A percentile compares a stretch with the other conserved stretches of the same genome.
These are phyloP conservation scores for Microplitis mediator DNA, from an alignment of 1,140 invertebrate species.

Conservation along the genomic window DNA sequence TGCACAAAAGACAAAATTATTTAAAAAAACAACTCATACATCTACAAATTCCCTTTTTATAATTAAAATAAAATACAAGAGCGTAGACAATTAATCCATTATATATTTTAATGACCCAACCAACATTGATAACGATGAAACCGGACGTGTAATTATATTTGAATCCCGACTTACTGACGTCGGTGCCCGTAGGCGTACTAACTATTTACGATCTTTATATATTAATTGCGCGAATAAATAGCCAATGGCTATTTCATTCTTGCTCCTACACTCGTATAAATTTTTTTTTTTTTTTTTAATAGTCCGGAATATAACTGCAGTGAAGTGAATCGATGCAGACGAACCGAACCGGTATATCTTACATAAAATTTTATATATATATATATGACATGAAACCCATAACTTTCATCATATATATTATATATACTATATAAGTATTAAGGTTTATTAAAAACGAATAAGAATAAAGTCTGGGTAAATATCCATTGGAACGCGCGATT, in stretches of 20 bases:
- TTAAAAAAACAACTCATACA: background rate
- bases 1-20: background rate
- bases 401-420: no score
- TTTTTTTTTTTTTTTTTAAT: background rate
- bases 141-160: slow-evolving; percentile 56
- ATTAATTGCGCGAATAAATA: slow-evolving; percentile 63
- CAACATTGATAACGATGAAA: slow-evolving; percentile 44
- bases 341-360: slow-evolving; percentile 11
- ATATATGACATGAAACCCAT: background rate
- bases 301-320: background rate
- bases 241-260: slow-evolving; percentile 31
- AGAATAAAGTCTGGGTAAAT: no score
- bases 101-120: no score
- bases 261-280: background rate
- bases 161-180: slow-evolving; percentile 37
- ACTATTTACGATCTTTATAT: slow-evolving; percentile 61
- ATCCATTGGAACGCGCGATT: no score
- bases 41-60: slow-evolving; percentile 31
- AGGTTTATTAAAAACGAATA: no score
- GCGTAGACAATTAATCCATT: no score
- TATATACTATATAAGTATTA: no score
- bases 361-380: background rate
- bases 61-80: no score
- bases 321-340: background rate
- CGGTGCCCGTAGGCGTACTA: slow-evolving; percentile 35